phyloP scores from a whole-genome alignment of 2,888 invertebrate genomes.

The Scaptomyza parva region DNA sequence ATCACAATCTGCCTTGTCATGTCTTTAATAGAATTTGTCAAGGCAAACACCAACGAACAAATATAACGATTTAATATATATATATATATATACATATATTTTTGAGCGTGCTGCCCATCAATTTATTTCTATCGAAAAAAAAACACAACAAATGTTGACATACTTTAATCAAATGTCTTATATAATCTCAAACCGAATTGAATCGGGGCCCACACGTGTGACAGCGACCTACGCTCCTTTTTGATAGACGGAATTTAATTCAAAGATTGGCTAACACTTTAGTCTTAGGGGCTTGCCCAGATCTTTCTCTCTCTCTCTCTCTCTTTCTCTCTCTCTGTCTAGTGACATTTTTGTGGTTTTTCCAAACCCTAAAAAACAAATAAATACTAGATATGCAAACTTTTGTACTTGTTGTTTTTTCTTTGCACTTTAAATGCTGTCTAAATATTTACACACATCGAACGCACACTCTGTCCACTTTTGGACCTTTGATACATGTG shows the following conservation, averaged over 20 bases:
- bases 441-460: constrained; percentile 60
- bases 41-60: neutral
- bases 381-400: neutral
- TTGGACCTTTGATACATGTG: constrained; percentile 29
- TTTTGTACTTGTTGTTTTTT: constrained; percentile 12
- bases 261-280: constrained; percentile 3
- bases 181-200: constrained; percentile 16
- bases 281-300: constrained; percentile 45
- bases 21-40: constrained; percentile 1
- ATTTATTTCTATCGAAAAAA: neutral
- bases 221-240: constrained; percentile 13
- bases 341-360: constrained; percentile 1
- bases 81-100: too few relatives aligned
- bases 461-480: neutral
- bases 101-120: constrained; percentile 17
- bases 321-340: neutral
- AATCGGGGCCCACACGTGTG: constrained; percentile 16
- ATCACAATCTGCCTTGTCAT: constrained; percentile 20
- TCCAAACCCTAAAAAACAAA: constrained; percentile 6
- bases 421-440: constrained; percentile 45
- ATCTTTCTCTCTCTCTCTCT: neutral
- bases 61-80: neutral
- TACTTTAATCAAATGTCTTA: constrained; percentile 24
- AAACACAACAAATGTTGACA: constrained; percentile 22
- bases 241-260: constrained; percentile 2